Evolutionary conservation across 2,888 invertebrate genomes (phyloP), one percentile per base, ranked within the genome.

Genomic region (Patella ulyssiponensis): DNA sequence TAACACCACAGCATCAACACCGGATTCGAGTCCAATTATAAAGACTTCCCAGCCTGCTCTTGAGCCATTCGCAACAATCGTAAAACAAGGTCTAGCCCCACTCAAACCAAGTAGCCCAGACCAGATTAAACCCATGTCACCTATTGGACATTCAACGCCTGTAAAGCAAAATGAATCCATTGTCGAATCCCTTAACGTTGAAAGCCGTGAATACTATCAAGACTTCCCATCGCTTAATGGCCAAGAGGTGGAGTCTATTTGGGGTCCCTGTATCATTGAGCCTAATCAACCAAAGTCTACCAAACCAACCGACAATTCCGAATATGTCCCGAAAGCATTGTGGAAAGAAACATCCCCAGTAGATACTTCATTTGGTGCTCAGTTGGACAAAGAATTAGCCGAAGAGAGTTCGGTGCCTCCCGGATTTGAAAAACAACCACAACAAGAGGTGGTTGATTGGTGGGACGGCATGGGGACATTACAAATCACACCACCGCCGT

Each of bases 1-100:
- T 53, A 52, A 72, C 17, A 73, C 53, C 27, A 17, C 75, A 15
- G 70, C 44, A 54, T 15, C 71, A 51, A 71, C 64, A 5, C n/a
- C 69, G 4, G 69, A 73, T 33, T 72, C 23, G 9, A 14, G 71
- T 20, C 20, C 69, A 54, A 12, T 53, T 44, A 11, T 17, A 52
- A 14, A n/a, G 52, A 58, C 73, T 52, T n/a, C n/a, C 15, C 23
- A n/a, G 17, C 11, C 74, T 27, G 58, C 53, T 69, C 53, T n/a
- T 52, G 44, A 20, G 17, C 17, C 56, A 64, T 9, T 33, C 20
- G 3, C 64, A 71, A 17, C 20, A 14, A 20, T 52, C 17, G 9
- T 23, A 9, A 44, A 51, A 15, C 51, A 74, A n/a, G 11, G 33
- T 64, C 33, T 75, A 69, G 17, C 44, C 9, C 52, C 12, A 9